Evolutionary conservation across 2,797 vertebrate genomes (phyloP).

Genomic region (Rhabdomys pumilio): DNA sequence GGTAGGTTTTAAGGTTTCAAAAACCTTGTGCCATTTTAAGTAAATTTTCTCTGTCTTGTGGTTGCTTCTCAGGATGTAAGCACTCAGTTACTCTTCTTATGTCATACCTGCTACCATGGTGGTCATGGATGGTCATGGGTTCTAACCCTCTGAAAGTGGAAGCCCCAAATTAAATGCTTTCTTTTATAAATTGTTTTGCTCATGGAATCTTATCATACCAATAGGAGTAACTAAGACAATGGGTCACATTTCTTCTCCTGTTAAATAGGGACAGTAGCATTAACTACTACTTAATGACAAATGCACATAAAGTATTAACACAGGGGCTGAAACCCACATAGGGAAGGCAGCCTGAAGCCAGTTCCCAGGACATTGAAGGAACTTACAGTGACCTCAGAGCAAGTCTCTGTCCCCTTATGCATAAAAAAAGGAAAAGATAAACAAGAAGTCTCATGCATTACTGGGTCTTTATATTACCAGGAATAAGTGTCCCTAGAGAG

Average conservation of each 20-base stretch:
- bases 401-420: neutral
- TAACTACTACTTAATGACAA: neutral
- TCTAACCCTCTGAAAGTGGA: neutral
- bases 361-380: conserved; percentile 65
- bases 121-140: neutral
- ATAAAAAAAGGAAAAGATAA: conserved; percentile 31
- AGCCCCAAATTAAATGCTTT: neutral
- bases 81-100: neutral
- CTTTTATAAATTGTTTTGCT: neutral
- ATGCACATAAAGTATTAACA: neutral
- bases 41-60: neutral
- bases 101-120: neutral
- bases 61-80: neutral
- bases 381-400: neutral
- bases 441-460: conserved; percentile 42
- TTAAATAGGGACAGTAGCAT: neutral
- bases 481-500: conserved; percentile 73
- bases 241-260: neutral
- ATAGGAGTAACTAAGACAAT: neutral
- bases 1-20: neutral
- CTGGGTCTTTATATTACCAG: conserved; percentile 67
- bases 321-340: too few relatives aligned
- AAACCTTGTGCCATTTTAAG: neutral
- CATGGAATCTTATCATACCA: neutral
- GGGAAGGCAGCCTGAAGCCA: neutral